Base-by-base conservation (phyloP, 2,888 invertebrate species). In the Alviniconcha strummeri region DNA sequence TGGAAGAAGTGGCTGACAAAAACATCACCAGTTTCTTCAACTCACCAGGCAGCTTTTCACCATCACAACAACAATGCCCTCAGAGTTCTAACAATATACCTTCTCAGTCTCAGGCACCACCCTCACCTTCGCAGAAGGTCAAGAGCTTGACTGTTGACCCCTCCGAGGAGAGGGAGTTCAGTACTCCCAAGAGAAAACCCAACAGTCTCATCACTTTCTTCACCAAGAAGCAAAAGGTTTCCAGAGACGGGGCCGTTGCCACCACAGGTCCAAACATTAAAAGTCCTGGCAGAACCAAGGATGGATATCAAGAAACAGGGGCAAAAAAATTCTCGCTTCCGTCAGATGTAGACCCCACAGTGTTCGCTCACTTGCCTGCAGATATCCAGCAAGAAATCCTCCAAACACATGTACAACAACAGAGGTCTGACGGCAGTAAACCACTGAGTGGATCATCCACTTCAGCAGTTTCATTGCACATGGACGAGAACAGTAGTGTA, bases 341-440 rank as follows among this genome's bases (percentile, higher is more conserved):
- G 54, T 74, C 81, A 56, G 83, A 84, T 74, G 82, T 91, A 52
- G 90, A 91, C 82, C 84, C 78, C 36, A 82, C 87, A 3, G 88
- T 89, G 15, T 89, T 90, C 82, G 13, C 55, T 56, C 84, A 85
- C 52, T 85, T 91, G 54, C 91, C 91, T 67, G 11, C 75, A 54
- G 89, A 89, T 13, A 88, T 91, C 71, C 89, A 91, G 74, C 78
- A 86, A 36, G 91, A 91, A 80, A 77, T 90, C 71, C 80, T 88
- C 2, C 54, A 56, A 13, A 84, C 88, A 60, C 75, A 67, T 79
- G 81, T 69, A 36, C 82, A 72, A 9, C 19, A n/a, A 71, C 2
- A 71, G 13, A 52, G 75, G 36, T 52, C 52, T 54, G 36, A 36
- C n/a, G 4, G n/a, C 56, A 71, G 56, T 17, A 56, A 19, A 17